These are phyloP conservation scores for Ovis canadensis DNA, from an alignment of 2,113 vertebrate genomes.

Conservation along the genomic window DNA sequence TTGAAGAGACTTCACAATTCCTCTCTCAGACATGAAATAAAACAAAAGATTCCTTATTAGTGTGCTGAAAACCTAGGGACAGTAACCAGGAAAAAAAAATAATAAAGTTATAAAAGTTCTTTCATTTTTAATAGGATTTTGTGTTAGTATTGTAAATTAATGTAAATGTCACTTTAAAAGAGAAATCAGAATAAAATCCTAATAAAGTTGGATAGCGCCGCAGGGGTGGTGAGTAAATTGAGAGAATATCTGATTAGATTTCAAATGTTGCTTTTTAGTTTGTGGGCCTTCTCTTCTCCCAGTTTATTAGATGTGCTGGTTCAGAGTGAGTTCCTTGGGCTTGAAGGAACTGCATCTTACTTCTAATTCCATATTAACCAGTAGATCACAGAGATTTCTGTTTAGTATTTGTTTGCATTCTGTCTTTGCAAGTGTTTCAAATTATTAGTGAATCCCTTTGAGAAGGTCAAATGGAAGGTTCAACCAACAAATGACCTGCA, in stretches of 20 bases:
- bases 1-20: conserved; percentile 63
- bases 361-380: neutral
- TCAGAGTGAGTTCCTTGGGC: conserved; percentile 40
- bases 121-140: conserved; percentile 72
- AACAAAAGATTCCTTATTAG: conserved; percentile 76
- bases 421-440: neutral
- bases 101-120: conserved; percentile 69
- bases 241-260: conserved; percentile 79
- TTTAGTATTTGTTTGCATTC: neutral
- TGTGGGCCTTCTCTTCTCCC: conserved; percentile 57
- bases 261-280: conserved; percentile 78
- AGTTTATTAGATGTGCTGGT: conserved; percentile 58
- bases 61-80: conserved; percentile 56
- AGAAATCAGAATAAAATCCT: conserved; percentile 76
- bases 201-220: conserved; percentile 74
- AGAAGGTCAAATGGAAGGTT: neutral
- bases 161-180: conserved; percentile 80
- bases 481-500: neutral
- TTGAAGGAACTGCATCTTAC: neutral
- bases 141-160: conserved; percentile 76
- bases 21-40: conserved; percentile 70
- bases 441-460: neutral
- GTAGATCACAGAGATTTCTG: neutral
- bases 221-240: conserved; percentile 76
- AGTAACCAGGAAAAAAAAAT: conserved; percentile 63